Evolutionary conservation across 2,888 invertebrate species (phyloP), one percentile per base, ranked within the genome.

Genomic region (Falcaria lacertinaria): DNA sequence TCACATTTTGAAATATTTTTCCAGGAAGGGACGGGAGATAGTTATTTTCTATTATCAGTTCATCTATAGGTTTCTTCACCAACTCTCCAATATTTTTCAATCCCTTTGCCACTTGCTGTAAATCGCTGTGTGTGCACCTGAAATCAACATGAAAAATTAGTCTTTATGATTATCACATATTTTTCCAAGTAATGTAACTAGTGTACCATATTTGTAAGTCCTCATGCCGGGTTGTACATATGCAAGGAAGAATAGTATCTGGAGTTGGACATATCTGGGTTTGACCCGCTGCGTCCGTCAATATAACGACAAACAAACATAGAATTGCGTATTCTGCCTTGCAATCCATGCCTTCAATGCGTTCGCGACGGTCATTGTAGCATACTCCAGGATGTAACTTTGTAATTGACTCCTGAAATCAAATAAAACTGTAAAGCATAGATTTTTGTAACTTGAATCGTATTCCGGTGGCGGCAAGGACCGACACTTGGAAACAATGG

Each of bases 111-210:
- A 96, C 94, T 70, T 93, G 93, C 4, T 93, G 92, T 44, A 96
- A 82, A 69, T 96, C 96, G 87, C 96, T 96, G 88, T 96, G 96
- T n/a, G 96, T 96, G 74, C 97, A 97, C 96, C 96, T 96, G 78
- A 3, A 87, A 83, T 22, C 3, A 15, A 33, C 15, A 16, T 33
- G 3, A 19, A 41, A 15, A 34, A 15, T 15, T 7, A 25, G 28
- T n/a, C n/a, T n/a, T n/a, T n/a, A n/a, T n/a, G n/a, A n/a, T n/a
- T n/a, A n/a, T n/a, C n/a, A 17, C 34, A 36, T 16, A 37, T 15
- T 14, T 33, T n/a, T 7, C 15, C 11, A 13, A 36, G n/a, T n/a
- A n/a, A n/a, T n/a, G n/a, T n/a, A n/a, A n/a, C n/a, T n/a, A n/a
- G n/a, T n/a, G n/a, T n/a, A 96, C 96, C 96, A 96, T 88, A 96